Conservation (phyloP, 2,113 vertebrate genomes). For the Himantopus leucocephalus region DNA sequence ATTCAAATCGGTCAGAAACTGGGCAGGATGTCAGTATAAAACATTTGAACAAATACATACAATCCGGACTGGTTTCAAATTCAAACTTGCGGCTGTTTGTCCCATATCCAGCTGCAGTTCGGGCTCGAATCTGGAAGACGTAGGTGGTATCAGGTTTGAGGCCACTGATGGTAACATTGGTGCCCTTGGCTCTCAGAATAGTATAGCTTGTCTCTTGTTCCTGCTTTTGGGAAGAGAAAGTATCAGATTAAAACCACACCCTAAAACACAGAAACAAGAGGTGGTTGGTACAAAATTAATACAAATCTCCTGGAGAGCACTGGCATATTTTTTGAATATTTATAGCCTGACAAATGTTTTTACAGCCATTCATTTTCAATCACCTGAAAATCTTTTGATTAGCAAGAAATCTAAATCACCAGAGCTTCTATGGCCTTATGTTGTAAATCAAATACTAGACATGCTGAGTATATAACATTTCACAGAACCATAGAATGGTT, state of each 20-base stretch:
- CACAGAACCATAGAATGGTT: neutral
- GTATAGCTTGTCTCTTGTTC: conserved; percentile 99
- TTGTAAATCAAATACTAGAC: neutral
- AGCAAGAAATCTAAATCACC: neutral
- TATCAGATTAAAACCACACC: conserved; percentile 64
- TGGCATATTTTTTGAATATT: neutral
- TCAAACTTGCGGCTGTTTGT: conserved; percentile 94
- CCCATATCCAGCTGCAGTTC: conserved; percentile 95
- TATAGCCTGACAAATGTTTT: neutral
- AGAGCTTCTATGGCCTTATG: neutral
- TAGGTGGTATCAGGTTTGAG: conserved; percentile 95
- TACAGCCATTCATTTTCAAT: neutral
- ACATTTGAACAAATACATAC: conserved; percentile 77
- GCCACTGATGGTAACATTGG: conserved; percentile 91
- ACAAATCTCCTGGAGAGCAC: neutral
- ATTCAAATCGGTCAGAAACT: neutral
- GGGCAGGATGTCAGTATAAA: neutral
- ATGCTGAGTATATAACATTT: neutral
- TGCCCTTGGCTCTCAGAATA: conserved; percentile 91
- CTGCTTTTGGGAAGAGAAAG: conserved; percentile 83
- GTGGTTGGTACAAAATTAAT: neutral
- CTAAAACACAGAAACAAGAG: neutral
- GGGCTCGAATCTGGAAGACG: conserved; percentile 93
- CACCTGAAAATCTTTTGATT: neutral
- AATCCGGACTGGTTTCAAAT: conserved; percentile 97